Conservation (phyloP, 2,888 invertebrate genomes). For the Uropetala carovei region DNA sequence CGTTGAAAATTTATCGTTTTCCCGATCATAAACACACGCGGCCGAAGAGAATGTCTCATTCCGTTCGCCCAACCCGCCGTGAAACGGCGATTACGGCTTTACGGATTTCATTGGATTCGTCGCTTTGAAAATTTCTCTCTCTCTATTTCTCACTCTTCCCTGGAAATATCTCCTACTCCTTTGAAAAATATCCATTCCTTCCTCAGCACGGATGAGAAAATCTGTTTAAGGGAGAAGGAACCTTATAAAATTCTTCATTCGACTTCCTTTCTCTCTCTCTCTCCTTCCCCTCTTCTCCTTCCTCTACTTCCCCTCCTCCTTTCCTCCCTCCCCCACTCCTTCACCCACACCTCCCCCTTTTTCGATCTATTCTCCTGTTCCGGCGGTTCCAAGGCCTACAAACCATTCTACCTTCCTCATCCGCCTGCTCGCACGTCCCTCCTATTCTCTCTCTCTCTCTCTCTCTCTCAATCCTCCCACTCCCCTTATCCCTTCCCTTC, state of each 20-base stretch:
- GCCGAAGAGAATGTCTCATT: too few species aligned
- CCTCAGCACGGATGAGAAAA: neutral
- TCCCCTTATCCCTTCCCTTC: neutral
- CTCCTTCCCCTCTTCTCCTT: neutral
- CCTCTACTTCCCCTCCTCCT: neutral
- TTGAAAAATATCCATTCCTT: neutral
- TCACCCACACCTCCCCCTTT: neutral
- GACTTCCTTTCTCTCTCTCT: neutral
- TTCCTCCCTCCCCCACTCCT: neutral
- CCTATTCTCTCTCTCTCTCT: too few species aligned
- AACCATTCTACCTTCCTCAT: too few species aligned
- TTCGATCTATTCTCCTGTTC: slow-evolving; percentile 12
- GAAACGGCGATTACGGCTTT: too few species aligned
- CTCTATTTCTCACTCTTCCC: too few species aligned
- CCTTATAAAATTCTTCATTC: neutral
- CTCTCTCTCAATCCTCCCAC: neutral
- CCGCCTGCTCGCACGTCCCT: too few species aligned
- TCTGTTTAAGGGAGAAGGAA: slow-evolving; percentile 9
- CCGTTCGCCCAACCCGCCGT: too few species aligned
- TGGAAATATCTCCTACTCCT: too few species aligned
- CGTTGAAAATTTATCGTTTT: too few species aligned
- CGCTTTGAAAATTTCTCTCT: too few species aligned
- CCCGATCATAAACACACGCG: too few species aligned
- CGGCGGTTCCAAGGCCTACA: neutral
- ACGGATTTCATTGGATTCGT: too few species aligned